Evolutionary conservation across 2,888 invertebrate species (phyloP).

Genomic region (Dyspetes luteomarginatus): DNA sequence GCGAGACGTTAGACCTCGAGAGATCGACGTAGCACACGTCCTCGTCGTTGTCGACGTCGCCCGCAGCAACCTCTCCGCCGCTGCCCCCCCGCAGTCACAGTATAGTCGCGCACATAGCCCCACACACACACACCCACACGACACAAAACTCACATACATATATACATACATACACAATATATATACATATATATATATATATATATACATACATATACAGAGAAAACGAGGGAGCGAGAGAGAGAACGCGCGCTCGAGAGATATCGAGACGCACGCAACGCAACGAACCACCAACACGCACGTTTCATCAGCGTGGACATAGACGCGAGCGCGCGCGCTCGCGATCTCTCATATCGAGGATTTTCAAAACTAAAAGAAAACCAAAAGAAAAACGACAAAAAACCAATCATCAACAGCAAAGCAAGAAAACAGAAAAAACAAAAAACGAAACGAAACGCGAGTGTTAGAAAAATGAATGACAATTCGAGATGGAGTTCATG

Average conservation of each 20-base stretch:
- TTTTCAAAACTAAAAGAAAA: conserved; percentile 34
- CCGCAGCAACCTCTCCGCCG: conserved; percentile 38
- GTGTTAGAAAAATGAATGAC: conserved; percentile 57
- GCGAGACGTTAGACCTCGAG: conserved; percentile 50
- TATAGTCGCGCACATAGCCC: neutral
- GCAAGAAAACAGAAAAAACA: neutral
- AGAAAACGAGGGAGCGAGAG: conserved; percentile 48
- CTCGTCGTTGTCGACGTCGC: conserved; percentile 56
- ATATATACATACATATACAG: neutral
- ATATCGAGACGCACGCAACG: conserved; percentile 14
- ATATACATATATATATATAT: conserved; percentile 42
- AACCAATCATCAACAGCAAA: no score
- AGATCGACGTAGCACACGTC: conserved; percentile 62
- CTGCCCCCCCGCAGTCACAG: conserved; percentile 30
- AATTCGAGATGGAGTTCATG: conserved; percentile 55
- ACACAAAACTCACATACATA: conserved; percentile 30
- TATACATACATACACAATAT: no score
- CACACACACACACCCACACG: conserved; percentile 8
- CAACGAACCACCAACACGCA: conserved; percentile 58
- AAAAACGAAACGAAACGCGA: conserved; percentile 25
- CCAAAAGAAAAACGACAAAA: no score
- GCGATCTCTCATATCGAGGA: conserved; percentile 37
- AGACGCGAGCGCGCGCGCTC: conserved; percentile 66
- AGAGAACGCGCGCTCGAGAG: conserved; percentile 50
- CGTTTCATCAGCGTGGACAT: conserved; percentile 64